Percentiles rank a stretch among this genome's conserved stretches.
phyloP scores from a whole-genome alignment of 2,888 invertebrate genomes.

The Apotomis capreana region DNA sequence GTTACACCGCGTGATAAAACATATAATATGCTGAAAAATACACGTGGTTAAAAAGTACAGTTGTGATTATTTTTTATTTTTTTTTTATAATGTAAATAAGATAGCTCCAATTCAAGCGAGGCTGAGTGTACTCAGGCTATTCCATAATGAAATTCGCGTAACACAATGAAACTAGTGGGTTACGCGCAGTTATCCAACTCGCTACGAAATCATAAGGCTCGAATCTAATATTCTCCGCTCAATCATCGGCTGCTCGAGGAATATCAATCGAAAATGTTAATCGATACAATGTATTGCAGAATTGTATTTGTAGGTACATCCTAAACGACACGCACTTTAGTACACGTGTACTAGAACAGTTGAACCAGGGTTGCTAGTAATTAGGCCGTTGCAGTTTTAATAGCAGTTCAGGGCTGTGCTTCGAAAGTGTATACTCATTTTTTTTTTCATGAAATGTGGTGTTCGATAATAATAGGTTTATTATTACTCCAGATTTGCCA shows the following conservation, averaged over 20 bases:
- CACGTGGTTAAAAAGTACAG: too few relatives aligned
- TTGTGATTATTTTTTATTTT: too few relatives aligned
- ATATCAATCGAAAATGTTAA: conserved; percentile 46
- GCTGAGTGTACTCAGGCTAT: conserved; percentile 16
- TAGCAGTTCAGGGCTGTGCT: conserved; percentile 1
- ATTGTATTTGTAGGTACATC: conserved; percentile 34
- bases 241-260: conserved; percentile 29
- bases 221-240: conserved; percentile 37
- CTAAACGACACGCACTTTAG: conserved; percentile 28
- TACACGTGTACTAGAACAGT: conserved; percentile 15
- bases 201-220: conserved; percentile 43
- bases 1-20: too few relatives aligned
- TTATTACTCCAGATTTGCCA: too few relatives aligned
- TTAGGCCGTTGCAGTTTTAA: neutral
- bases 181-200: conserved; percentile 47
- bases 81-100: too few relatives aligned
- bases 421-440: neutral
- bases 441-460: neutral
- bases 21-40: too few relatives aligned
- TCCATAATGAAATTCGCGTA: conserved; percentile 37
- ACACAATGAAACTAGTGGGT: conserved; percentile 44
- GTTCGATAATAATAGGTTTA: too few relatives aligned
- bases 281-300: conserved; percentile 8
- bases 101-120: neutral
- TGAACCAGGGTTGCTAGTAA: conserved; percentile 22